These are phyloP conservation scores for Lordiphosa clarofinis DNA, from an alignment of 1,140 invertebrate genomes.

Conservation along the genomic window DNA sequence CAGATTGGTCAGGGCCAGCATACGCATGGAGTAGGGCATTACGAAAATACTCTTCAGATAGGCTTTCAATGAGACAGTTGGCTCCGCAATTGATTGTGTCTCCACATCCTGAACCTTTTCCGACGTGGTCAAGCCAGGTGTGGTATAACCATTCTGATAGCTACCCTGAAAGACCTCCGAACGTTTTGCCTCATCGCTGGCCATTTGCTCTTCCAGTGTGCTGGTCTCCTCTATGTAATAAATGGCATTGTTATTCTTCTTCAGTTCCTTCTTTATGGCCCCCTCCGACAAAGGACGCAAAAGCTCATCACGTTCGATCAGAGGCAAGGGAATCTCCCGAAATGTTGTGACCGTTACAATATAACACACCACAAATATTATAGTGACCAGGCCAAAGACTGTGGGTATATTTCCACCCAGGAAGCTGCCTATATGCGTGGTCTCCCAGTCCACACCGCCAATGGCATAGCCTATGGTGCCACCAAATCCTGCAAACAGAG, in stretches of 20 bases:
- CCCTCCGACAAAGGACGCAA: constrained; percentile 70
- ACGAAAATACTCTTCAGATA: constrained; percentile 88
- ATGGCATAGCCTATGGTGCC: constrained; percentile 90
- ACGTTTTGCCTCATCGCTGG: constrained; percentile 31
- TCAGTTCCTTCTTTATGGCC: constrained; percentile 78
- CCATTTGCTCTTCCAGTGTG: constrained; percentile 48
- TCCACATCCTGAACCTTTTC: constrained; percentile 28
- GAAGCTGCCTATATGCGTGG: constrained; percentile 83
- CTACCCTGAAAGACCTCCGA: constrained; percentile 36
- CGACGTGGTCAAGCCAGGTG: constrained; percentile 15
- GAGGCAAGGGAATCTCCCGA: constrained; percentile 85
- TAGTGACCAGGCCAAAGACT: constrained; percentile 87
- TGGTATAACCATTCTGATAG: constrained; percentile 57
- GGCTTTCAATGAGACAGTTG: constrained; percentile 80
- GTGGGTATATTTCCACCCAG: constrained; percentile 88
- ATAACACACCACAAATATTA: constrained; percentile 86
- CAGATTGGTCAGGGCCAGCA: constrained; percentile 90
- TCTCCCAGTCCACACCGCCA: constrained; percentile 90
- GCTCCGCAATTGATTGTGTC: constrained; percentile 48
- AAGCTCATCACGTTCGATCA: constrained; percentile 79
- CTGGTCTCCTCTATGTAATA: too few species aligned
- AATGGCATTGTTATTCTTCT: constrained; percentile 69
- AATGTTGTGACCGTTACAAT: constrained; percentile 86
- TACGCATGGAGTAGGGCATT: constrained; percentile 87
- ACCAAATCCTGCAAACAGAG: constrained; percentile 91